These are phyloP conservation scores for Musca vetustissima DNA, from an alignment of 1,140 invertebrate species.

Conservation along the genomic window DNA sequence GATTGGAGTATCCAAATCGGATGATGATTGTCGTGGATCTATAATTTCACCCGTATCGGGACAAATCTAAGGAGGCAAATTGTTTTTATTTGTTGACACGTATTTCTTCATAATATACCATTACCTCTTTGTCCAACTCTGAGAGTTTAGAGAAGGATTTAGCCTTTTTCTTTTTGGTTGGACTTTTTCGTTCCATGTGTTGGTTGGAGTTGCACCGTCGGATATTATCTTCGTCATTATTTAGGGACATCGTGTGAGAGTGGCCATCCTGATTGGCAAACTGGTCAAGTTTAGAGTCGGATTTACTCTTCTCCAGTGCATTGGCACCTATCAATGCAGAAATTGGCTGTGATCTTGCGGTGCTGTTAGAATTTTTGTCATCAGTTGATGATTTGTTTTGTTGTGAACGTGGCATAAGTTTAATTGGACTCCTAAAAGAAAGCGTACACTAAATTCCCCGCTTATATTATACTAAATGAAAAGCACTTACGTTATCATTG, in stretches of 20 bases:
- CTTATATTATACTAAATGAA: not conserved
- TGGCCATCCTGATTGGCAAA: conserved; percentile 33
- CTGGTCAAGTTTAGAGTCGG: conserved; percentile 66
- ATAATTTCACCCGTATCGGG: conserved; percentile 44
- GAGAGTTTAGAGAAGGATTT: conserved; percentile 60
- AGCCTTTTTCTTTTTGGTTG: conserved; percentile 59
- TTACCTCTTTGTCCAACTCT: conserved; percentile 58
- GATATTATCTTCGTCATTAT: conserved; percentile 55
- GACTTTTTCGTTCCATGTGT: conserved; percentile 58
- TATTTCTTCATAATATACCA: not conserved
- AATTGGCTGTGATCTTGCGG: conserved; percentile 18
- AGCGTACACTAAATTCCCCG: not conserved
- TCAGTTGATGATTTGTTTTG: conserved; percentile 24
- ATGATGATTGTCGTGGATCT: conserved; percentile 43
- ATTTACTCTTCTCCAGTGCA: conserved; percentile 66
- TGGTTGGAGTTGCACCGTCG: conserved; percentile 56
- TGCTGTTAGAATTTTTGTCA: conserved; percentile 25
- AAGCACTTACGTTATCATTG: conserved; percentile 57
- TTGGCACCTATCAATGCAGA: conserved; percentile 9
- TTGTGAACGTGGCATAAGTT: conserved; percentile 34
- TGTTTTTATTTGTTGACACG: not conserved
- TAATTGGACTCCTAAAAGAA: conserved; percentile 47
- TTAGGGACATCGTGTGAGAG: conserved; percentile 4
- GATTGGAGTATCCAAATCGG: conserved; percentile 48
- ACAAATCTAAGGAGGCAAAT: conserved; percentile 39